Conservation (phyloP, 2,113 vertebrate species). For the Saguinus midas region DNA sequence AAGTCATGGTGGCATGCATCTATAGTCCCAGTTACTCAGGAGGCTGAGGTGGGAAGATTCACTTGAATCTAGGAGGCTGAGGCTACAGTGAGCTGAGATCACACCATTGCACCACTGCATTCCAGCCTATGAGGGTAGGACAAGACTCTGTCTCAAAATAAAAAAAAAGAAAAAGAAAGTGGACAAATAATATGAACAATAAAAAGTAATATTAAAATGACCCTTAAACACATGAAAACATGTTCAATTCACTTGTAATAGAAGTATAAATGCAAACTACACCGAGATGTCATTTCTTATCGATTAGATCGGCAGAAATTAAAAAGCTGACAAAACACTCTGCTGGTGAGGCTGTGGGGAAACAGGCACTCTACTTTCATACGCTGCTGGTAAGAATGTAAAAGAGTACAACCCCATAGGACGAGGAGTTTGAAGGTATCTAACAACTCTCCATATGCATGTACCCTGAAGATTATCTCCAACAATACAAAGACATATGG, state of each 20-base stretch:
- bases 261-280: constrained; percentile 15
- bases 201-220: not conserved
- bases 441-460: not conserved
- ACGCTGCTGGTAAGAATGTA: not conserved
- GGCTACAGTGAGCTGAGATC: no score
- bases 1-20: no score
- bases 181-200: not conserved
- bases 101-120: no score
- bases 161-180: not conserved
- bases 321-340: not conserved
- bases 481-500: not conserved
- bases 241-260: not conserved
- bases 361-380: not conserved
- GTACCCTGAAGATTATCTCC: not conserved
- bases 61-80: no score
- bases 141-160: no score
- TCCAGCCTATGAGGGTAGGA: no score
- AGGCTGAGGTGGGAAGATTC: no score
- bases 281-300: not conserved
- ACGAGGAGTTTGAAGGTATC: not conserved
- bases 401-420: not conserved
- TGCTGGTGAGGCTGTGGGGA: not conserved
- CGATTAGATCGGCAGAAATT: not conserved
- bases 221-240: not conserved
- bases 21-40: no score